Evolutionary conservation across 2,113 vertebrate species (phyloP).

Genomic region (Antidorcas marsupialis): DNA sequence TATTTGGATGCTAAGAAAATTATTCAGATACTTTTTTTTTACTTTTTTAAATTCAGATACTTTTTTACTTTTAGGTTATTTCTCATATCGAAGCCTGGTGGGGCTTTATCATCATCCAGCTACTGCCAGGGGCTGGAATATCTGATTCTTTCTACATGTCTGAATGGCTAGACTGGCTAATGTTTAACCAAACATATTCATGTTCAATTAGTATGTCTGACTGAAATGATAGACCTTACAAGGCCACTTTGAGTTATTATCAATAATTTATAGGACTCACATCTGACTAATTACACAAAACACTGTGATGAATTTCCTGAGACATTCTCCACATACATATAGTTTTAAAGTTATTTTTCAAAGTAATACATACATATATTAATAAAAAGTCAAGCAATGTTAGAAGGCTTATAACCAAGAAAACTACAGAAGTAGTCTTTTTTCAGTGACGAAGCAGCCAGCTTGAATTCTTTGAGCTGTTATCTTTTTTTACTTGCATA

Average conservation of each 20-base stretch:
- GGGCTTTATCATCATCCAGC: background rate
- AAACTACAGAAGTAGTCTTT: background rate
- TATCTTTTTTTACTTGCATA: background rate
- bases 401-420: background rate
- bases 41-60: background rate
- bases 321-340: background rate
- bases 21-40: background rate
- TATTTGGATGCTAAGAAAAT: background rate
- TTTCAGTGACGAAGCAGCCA: background rate
- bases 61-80: background rate
- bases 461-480: background rate
- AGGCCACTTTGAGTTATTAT: background rate
- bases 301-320: background rate
- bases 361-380: background rate
- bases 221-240: background rate
- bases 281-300: background rate
- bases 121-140: background rate
- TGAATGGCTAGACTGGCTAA: background rate
- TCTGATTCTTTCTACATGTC: background rate
- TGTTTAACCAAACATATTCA: background rate
- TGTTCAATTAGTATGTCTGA: background rate
- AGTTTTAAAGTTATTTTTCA: background rate
- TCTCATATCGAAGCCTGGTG: background rate
- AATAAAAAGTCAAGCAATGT: background rate
- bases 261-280: background rate